Conservation (phyloP, 2,888 invertebrate species). For the Hypselothyrea guttata region DNA sequence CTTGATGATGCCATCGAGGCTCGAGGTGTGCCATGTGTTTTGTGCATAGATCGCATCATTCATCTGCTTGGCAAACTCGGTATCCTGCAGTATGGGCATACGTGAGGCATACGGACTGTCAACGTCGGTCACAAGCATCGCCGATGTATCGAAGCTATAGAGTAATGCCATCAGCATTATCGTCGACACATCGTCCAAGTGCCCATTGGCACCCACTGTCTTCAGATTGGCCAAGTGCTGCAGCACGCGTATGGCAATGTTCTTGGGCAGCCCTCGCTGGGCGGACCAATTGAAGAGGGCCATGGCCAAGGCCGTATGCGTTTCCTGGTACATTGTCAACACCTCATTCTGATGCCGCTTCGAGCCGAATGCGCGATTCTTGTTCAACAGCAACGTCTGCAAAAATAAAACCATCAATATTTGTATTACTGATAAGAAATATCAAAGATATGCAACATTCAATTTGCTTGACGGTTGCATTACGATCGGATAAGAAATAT, state of each 20-base stretch:
- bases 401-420: not conserved
- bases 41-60: constrained; percentile 83
- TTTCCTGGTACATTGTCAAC: constrained; percentile 88
- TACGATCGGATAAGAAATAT: no score
- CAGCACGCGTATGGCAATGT: constrained; percentile 86
- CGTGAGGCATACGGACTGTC: constrained; percentile 88
- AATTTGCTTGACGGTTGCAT: no score
- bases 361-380: constrained; percentile 94
- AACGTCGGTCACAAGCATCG: constrained; percentile 89
- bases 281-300: constrained; percentile 90
- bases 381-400: constrained; percentile 89
- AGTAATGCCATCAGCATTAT: constrained; percentile 92
- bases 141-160: constrained; percentile 91
- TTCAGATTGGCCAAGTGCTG: constrained; percentile 77
- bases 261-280: constrained; percentile 88
- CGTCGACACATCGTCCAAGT: constrained; percentile 90
- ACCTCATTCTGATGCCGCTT: constrained; percentile 92
- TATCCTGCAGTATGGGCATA: constrained; percentile 86
- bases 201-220: constrained; percentile 86
- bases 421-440: not conserved
- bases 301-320: constrained; percentile 87
- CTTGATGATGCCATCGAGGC: constrained; percentile 84
- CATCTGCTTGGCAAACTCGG: constrained; percentile 84
- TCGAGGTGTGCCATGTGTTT: constrained; percentile 58
- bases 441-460: no score